Conservation (phyloP, 2,113 vertebrate genomes). For the Hippocampus barbouri region DNA sequence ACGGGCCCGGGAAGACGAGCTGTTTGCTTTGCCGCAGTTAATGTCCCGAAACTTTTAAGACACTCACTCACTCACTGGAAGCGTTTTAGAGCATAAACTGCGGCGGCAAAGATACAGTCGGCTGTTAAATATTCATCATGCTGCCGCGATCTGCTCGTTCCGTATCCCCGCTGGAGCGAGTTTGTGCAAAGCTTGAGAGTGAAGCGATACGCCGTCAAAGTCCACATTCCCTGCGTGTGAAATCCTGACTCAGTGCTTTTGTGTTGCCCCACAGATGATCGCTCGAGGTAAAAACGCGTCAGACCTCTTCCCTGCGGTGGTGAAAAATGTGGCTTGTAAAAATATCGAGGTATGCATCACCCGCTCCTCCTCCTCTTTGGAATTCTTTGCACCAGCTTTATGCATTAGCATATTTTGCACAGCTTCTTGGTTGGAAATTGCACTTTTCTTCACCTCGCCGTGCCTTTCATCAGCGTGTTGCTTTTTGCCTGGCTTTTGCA, state of each 20-base stretch:
- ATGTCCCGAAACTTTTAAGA: slow-evolving; percentile 5
- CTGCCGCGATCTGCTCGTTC: slow-evolving; percentile 24
- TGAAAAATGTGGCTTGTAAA: slow-evolving; percentile 98
- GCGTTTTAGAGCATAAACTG: slow-evolving; percentile 17
- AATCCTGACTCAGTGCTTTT: background rate
- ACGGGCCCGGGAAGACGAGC: background rate
- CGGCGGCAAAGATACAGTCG: slow-evolving; percentile 29
- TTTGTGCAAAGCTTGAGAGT: background rate
- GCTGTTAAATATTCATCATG: slow-evolving; percentile 69
- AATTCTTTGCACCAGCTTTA: background rate
- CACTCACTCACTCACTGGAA: background rate
- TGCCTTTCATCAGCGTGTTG: slow-evolving; percentile 10
- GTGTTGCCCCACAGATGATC: slow-evolving; percentile 81
- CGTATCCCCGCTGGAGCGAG: slow-evolving; percentile 40
- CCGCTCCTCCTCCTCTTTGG: background rate
- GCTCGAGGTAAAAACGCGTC: slow-evolving; percentile 96
- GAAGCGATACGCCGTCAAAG: slow-evolving; percentile 10
- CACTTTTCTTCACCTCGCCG: slow-evolving; percentile 14
- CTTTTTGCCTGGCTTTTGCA: slow-evolving; percentile 6
- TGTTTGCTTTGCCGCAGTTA: background rate
- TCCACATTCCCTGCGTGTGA: slow-evolving; percentile 5
- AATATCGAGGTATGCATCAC: slow-evolving; percentile 90
- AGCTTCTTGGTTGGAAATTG: slow-evolving; percentile 3
- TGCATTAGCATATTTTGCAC: slow-evolving; percentile 18
- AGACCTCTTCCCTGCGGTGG: slow-evolving; percentile 94